Percentiles rank a stretch among this genome's conserved stretches.
Evolutionary conservation across 1,140 invertebrate genomes (phyloP).

Genomic region (Orchestia grillus): DNA sequence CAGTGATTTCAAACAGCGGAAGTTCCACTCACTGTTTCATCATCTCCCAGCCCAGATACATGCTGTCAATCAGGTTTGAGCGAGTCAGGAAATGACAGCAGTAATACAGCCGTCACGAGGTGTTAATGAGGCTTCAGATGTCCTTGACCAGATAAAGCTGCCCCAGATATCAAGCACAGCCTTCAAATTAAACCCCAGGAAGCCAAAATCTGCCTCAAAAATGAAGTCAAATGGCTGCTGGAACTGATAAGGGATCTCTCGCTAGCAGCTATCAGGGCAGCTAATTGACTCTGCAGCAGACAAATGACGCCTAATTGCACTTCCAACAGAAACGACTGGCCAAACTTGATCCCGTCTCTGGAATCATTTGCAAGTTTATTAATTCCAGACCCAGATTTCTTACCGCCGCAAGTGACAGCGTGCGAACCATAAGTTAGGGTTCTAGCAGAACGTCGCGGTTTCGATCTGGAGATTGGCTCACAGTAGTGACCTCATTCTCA

Average conservation of each 20-base stretch:
- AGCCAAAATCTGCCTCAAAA: background rate
- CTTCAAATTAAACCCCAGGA: background rate
- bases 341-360: background rate
- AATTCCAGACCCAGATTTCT: background rate
- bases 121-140: background rate
- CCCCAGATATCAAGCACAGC: background rate
- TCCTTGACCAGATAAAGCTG: background rate
- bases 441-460: background rate
- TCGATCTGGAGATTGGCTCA: no score
- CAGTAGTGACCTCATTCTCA: no score
- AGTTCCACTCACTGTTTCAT: no score
- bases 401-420: background rate
- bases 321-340: background rate
- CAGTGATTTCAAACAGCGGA: no score
- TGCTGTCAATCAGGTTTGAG: no score
- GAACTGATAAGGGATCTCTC: background rate
- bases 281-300: background rate
- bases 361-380: background rate
- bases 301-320: background rate
- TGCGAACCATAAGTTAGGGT: no score
- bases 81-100: no score
- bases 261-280: background rate
- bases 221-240: background rate
- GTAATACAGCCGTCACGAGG: background rate
- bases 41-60: no score